A percentile compares a stretch with the other conserved stretches of the same genome.
Evolutionary conservation across 2,888 invertebrate species (phyloP).

Genomic region (Eucera pruinosa): DNA sequence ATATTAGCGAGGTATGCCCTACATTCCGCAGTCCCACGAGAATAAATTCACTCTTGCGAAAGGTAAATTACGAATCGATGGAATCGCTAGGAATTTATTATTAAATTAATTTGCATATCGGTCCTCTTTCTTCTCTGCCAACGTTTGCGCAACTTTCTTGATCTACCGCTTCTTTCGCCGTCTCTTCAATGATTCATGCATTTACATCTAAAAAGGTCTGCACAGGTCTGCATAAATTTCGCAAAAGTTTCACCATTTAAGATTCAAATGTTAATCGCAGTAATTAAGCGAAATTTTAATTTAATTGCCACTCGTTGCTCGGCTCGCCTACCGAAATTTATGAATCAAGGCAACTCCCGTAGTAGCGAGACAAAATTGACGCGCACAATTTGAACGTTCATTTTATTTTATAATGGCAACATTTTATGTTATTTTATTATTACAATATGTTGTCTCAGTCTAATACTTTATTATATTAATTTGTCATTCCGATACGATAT

Average conservation of each 20-base stretch:
- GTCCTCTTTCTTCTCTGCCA: neutral
- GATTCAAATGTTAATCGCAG: slow-evolving; percentile 38
- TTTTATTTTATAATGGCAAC: neutral
- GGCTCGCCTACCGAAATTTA: neutral
- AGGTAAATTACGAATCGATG: slow-evolving; percentile 13
- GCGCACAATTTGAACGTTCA: neutral
- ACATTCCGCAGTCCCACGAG: neutral
- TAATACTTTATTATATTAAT: too few relatives aligned
- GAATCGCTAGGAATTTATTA: neutral
- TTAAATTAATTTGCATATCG: slow-evolving; percentile 1
- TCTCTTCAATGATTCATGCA: neutral
- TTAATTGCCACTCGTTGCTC: neutral
- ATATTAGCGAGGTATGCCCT: neutral
- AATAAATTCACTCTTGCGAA: neutral
- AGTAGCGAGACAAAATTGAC: too few relatives aligned
- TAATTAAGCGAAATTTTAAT: slow-evolving; percentile 30
- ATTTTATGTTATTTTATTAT: too few relatives aligned
- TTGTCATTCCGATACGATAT: too few relatives aligned
- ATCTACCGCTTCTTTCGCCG: neutral
- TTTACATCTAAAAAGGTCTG: neutral
- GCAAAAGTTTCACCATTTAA: slow-evolving; percentile 17
- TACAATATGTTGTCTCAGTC: too few relatives aligned
- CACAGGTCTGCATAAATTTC: slow-evolving; percentile 10
- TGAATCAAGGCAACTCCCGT: neutral
- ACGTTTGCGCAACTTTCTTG: neutral